Conservation (phyloP, 2,113 vertebrate genomes). For the Saccopteryx leptura region DNA sequence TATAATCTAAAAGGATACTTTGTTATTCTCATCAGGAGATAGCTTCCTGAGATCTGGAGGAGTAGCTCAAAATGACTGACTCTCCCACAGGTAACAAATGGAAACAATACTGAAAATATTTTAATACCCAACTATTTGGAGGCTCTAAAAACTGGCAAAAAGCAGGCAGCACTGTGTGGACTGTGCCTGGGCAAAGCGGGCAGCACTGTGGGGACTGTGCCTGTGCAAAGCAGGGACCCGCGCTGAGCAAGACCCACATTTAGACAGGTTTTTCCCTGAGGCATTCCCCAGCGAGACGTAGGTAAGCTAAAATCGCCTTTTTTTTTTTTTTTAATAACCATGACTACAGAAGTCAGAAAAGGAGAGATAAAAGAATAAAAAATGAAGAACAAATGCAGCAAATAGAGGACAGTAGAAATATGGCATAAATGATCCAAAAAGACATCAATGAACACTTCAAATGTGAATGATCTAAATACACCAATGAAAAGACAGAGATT, state of each 20-base stretch:
- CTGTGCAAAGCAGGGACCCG: background rate
- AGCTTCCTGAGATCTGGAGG: background rate
- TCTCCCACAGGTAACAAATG: background rate
- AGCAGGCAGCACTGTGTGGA: background rate
- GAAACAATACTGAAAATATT: background rate
- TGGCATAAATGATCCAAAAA: background rate
- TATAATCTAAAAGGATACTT: background rate
- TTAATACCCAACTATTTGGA: background rate
- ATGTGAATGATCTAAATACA: background rate
- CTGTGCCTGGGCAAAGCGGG: background rate
- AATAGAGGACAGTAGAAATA: slow-evolving; percentile 13
- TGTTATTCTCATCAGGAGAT: background rate
- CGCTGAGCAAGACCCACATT: background rate
- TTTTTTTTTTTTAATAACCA: background rate
- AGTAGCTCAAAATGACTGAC: background rate
- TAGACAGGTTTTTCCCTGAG: background rate
- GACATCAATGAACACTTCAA: slow-evolving; percentile 13
- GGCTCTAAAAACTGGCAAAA: background rate
- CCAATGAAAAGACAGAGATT: background rate
- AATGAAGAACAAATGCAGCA: background rate
- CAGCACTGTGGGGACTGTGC: background rate
- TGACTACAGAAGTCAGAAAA: background rate
- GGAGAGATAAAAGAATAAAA: background rate
- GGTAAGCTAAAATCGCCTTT: background rate
- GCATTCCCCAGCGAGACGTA: background rate